Base-by-base conservation (phyloP, 2,888 invertebrate species). In the Meandrusa payeni region DNA sequence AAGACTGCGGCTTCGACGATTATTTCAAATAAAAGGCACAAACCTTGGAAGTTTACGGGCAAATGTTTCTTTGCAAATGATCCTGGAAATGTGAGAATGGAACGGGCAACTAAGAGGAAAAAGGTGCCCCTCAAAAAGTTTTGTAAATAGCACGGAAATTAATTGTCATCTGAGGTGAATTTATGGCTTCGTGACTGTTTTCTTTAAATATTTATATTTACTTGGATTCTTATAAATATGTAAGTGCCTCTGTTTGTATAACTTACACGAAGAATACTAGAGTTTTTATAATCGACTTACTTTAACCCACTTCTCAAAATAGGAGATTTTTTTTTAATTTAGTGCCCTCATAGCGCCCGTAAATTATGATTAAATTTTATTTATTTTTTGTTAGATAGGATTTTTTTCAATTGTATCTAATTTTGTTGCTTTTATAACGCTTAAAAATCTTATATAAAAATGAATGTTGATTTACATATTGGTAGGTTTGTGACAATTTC, bases 81-180 rank as follows among this genome's bases (percentile, higher is more conserved):
- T 7, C n/a, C 7, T 6, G 7, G 33, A 36, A 36, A n/a, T 9
- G 11, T 11, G 13, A 22, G 28, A 24, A 41, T 9, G 26, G 12
- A 32, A 20, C n/a, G 15, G 13, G 27, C 11, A 23, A 22, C 22
- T 29, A 36, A 33, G 17, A 33, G 33, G 32, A 33, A 34, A 32
- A 34, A 33, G 23, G 15, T 41, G 20, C 41, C 20, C 10, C 23
- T 23, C 23, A 36, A 29, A 34, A 41, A 22, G n/a, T n/a, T 27
- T 28, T 28, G 11, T 29, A 28, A 36, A 29, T 29, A 42, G 13
- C 28, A 7, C 29, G 36, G 29, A 28, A 36, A 36, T 42, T 42
- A 36, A 42, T 42, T 36, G 36, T 42, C 42, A 13, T 9, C 12
- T 10, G 23, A 37, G 36, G 29, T 37, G 29, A 36, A 36, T 36